Conservation (phyloP, 2,113 vertebrate species). For the Dasyprocta punctata region DNA sequence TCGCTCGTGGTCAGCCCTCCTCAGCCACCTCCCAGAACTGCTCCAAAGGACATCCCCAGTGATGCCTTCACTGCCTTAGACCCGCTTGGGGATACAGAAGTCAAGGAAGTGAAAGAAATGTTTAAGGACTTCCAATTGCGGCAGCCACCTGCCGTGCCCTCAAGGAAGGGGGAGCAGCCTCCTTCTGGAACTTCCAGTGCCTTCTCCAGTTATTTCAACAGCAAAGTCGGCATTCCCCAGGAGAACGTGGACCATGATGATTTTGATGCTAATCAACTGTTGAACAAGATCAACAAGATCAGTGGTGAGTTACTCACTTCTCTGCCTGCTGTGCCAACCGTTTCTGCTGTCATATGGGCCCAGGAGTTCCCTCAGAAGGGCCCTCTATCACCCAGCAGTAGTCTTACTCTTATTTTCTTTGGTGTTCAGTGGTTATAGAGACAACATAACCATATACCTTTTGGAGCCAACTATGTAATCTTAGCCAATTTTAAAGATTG, state of each 20-base stretch:
- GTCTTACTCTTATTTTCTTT: not conserved
- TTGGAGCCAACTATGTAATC: not conserved
- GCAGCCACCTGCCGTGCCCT: slow-evolving; percentile 92
- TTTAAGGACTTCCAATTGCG: slow-evolving; percentile 96
- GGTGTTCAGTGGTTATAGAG: not conserved
- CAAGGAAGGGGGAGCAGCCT: slow-evolving; percentile 89
- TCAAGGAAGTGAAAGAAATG: slow-evolving; percentile 95
- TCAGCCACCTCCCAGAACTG: slow-evolving; percentile 90
- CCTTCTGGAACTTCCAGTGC: slow-evolving; percentile 76
- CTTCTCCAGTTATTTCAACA: slow-evolving; percentile 90
- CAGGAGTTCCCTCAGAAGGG: not conserved
- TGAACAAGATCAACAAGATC: slow-evolving; percentile 80
- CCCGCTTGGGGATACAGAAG: slow-evolving; percentile 94
- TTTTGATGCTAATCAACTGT: slow-evolving; percentile 88
- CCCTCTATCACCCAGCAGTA: not conserved
- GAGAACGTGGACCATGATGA: slow-evolving; percentile 86
- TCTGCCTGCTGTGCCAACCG: not conserved
- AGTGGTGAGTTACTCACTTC: slow-evolving; percentile 79
- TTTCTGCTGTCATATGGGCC: not conserved
- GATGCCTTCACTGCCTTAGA: slow-evolving; percentile 95
- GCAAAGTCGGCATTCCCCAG: slow-evolving; percentile 89
- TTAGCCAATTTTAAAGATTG: not conserved
- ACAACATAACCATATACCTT: not conserved
- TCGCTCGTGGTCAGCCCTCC: slow-evolving; percentile 82
- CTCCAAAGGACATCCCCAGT: slow-evolving; percentile 87